Percentiles rank a stretch among this genome's conserved stretches.
Conservation (phyloP, 2,888 invertebrate species). For the Lycia hirtaria region DNA sequence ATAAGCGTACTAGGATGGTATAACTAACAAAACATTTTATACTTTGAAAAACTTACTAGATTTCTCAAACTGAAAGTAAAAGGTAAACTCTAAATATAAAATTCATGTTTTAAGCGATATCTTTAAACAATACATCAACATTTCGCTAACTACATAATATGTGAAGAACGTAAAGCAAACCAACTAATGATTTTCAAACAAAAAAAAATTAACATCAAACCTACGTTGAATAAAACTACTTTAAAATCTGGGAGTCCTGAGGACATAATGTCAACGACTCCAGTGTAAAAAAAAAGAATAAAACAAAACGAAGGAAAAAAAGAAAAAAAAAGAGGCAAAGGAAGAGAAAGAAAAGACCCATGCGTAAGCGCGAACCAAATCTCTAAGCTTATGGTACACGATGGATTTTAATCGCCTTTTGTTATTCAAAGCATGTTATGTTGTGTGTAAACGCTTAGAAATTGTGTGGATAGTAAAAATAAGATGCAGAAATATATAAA, state of each 20-base stretch:
- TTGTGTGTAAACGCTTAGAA: conserved; percentile 21
- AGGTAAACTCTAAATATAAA: too few relatives aligned
- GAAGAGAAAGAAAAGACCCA: conserved; percentile 40
- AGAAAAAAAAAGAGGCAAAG: background rate
- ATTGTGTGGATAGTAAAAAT: conserved; percentile 11
- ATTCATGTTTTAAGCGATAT: too few relatives aligned
- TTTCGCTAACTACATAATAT: conserved; percentile 13
- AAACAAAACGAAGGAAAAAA: conserved; percentile 36
- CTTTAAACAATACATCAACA: too few relatives aligned
- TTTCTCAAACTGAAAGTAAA: too few relatives aligned
- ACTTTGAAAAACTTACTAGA: too few relatives aligned
- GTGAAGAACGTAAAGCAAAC: conserved; percentile 2
- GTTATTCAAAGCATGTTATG: conserved; percentile 39
- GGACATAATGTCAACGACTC: conserved; percentile 80
- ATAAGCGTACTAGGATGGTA: too few relatives aligned
- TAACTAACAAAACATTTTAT: too few relatives aligned
- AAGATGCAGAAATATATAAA: conserved; percentile 29
- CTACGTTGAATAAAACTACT: conserved; percentile 16
- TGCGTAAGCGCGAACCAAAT: conserved; percentile 49
- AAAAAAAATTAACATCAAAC: background rate
- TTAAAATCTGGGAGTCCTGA: conserved; percentile 65
- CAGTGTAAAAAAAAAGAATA: conserved; percentile 37
- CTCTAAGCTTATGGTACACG: conserved; percentile 33
- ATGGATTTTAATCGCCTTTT: conserved; percentile 39
- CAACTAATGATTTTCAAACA: conserved; percentile 18